phyloP scores from a whole-genome alignment of 1,140 invertebrate species.

The Cyphomyrmex costatus region DNA sequence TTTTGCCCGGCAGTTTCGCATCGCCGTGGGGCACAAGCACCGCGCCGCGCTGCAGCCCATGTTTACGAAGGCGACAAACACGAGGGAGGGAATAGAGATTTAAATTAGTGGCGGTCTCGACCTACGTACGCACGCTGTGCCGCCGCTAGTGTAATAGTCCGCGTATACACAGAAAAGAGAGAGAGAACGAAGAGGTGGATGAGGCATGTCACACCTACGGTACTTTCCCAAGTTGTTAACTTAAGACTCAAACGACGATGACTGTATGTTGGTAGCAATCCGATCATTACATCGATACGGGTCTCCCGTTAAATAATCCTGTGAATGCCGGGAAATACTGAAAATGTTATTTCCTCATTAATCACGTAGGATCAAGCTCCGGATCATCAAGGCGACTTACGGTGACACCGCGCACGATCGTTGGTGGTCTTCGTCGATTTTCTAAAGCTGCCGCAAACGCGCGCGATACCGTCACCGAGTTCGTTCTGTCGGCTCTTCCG shows the following conservation, averaged over 20 bases:
- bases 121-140: constrained; percentile 51
- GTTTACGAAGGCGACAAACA: constrained; percentile 56
- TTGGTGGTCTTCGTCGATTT: constrained; percentile 52
- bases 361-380: neutral
- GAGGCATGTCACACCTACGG: constrained; percentile 42
- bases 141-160: neutral
- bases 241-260: neutral
- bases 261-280: neutral
- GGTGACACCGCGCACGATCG: constrained; percentile 33
- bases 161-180: neutral
- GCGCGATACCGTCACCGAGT: neutral
- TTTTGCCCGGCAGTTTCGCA: constrained; percentile 47
- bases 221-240: constrained; percentile 9
- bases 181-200: neutral
- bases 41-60: constrained; percentile 24
- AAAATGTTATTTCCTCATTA: constrained; percentile 23
- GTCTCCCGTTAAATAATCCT: neutral
- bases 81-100: constrained; percentile 55
- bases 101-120: constrained; percentile 62
- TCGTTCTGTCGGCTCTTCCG: constrained; percentile 17
- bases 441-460: constrained; percentile 42
- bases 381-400: neutral
- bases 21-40: constrained; percentile 37
- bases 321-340: neutral
- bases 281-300: constrained; percentile 1